Conservation (phyloP, 2,797 vertebrate species). For the Nannoperca australis region DNA sequence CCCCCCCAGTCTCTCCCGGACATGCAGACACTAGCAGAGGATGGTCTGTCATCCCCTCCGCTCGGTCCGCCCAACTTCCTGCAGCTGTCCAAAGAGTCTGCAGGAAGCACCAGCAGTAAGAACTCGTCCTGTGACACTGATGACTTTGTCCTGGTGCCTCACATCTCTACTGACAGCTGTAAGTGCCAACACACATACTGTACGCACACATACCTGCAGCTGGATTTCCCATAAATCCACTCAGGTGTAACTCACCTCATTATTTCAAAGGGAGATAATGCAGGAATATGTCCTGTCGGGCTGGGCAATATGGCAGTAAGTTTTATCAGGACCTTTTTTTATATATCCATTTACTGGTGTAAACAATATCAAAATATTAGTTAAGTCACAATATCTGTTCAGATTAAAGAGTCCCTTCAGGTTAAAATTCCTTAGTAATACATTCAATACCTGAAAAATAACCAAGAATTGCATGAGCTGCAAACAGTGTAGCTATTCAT, state of each 20-base stretch:
- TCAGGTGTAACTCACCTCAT: conserved; percentile 1
- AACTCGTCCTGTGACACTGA: conserved; percentile 97
- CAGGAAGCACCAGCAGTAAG: conserved; percentile 96
- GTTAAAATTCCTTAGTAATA: too few relatives aligned
- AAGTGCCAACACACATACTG: conserved; percentile 70
- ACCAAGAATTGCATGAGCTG: neutral
- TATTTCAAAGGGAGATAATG: neutral
- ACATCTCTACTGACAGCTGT: conserved; percentile 95
- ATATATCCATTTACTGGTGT: neutral
- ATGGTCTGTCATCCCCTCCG: conserved; percentile 93
- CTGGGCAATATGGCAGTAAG: neutral
- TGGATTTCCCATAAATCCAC: neutral
- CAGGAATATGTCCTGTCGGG: neutral
- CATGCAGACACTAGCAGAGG: conserved; percentile 95
- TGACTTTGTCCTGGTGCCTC: conserved; percentile 98
- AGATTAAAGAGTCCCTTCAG: neutral
- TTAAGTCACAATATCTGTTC: neutral
- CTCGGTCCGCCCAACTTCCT: conserved; percentile 95
- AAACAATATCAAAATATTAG: neutral
- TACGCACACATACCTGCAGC: neutral
- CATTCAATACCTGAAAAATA: neutral
- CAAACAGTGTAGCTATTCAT: neutral
- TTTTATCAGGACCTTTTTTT: neutral
- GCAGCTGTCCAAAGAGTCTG: conserved; percentile 97
- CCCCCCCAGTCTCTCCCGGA: conserved; percentile 96